phyloP scores from a whole-genome alignment of 2,888 invertebrate species.

The Operophtera brumata region DNA sequence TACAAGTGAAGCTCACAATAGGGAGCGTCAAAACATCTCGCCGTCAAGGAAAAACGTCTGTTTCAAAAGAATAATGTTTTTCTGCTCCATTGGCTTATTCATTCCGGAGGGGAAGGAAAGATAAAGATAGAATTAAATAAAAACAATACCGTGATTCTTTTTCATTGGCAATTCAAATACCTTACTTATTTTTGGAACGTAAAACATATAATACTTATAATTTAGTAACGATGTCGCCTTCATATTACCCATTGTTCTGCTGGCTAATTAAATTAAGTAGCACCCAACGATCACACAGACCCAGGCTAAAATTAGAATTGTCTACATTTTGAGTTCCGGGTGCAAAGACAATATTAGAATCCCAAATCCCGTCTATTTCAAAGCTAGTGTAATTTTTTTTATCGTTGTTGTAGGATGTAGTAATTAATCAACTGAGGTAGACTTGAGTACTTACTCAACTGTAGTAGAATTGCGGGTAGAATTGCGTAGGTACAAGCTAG shows the following conservation, averaged over 20 bases:
- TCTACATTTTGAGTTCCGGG: neutral
- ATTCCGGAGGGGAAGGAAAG: constrained; percentile 41
- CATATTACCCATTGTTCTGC: neutral
- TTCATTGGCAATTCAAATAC: constrained; percentile 16
- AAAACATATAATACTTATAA: neutral
- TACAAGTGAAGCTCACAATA: constrained; percentile 38
- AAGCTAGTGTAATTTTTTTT: no score
- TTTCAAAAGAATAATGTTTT: constrained; percentile 60
- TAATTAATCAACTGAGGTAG: no score
- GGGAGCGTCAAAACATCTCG: constrained; percentile 42
- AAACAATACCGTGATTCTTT: constrained; percentile 28
- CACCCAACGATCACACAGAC: constrained; percentile 16
- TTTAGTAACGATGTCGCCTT: neutral
- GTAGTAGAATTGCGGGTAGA: no score
- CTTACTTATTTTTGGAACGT: constrained; percentile 1
- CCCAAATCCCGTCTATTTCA: no score
- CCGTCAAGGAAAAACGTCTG: constrained; percentile 52
- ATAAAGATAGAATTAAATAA: constrained; percentile 34
- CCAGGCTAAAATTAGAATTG: constrained; percentile 10
- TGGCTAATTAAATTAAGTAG: constrained; percentile 21
- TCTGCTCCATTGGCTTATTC: constrained; percentile 57
- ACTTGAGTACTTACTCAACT: no score
- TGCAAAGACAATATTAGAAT: neutral
- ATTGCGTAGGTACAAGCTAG: no score
- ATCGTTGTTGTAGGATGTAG: no score